These are phyloP conservation scores for Halictus ligatus DNA, from an alignment of 2,888 invertebrate genomes.

Conservation along the genomic window DNA sequence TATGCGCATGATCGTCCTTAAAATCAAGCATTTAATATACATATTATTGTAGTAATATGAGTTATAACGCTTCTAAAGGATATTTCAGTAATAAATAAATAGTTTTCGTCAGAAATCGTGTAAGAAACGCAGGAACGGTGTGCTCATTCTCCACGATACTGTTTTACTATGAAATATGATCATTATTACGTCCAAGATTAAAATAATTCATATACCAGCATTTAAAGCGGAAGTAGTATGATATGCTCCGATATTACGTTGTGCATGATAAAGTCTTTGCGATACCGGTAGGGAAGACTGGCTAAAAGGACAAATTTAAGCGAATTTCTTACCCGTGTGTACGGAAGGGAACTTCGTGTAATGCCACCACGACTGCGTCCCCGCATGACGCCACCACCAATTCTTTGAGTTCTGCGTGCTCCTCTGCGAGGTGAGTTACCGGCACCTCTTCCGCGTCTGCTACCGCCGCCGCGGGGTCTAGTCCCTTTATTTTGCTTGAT, in stretches of 20 bases:
- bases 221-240: slow-evolving; percentile 48
- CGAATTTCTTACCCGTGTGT: slow-evolving; percentile 88
- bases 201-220: slow-evolving; percentile 28
- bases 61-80: background rate
- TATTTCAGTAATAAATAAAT: background rate
- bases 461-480: slow-evolving; percentile 87
- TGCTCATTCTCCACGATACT: background rate
- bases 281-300: background rate
- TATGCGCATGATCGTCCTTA: background rate
- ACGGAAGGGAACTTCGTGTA: slow-evolving; percentile 86
- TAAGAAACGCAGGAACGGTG: background rate
- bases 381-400: slow-evolving; percentile 87
- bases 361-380: slow-evolving; percentile 91
- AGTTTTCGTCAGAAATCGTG: background rate
- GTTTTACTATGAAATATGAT: slow-evolving; percentile 4
- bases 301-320: background rate
- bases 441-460: slow-evolving; percentile 85
- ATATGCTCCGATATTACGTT: slow-evolving; percentile 27
- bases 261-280: slow-evolving; percentile 41
- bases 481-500: slow-evolving; percentile 93
- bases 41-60: slow-evolving; percentile 3
- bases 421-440: slow-evolving; percentile 85
- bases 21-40: background rate
- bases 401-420: slow-evolving; percentile 81
- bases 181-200: slow-evolving; percentile 20